These are phyloP conservation scores for Hydractinia echinata DNA, from an alignment of 30 jellyfish, hydroid and myxozoan species.

Conservation along the genomic window DNA sequence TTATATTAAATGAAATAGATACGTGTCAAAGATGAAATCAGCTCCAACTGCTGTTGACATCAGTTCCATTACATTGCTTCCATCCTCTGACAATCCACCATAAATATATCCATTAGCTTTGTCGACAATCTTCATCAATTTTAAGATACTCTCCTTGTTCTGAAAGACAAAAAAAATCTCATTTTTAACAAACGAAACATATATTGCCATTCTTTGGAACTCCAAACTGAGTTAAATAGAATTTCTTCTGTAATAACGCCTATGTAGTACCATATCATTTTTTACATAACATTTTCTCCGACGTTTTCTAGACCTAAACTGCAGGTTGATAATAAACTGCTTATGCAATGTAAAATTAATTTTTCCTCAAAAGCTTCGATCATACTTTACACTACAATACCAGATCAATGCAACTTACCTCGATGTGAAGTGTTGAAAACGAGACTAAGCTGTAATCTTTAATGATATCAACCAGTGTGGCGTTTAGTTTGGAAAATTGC, in stretches of 20 bases:
- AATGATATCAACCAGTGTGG: slow-evolving; percentile 67
- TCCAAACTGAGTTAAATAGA: neutral
- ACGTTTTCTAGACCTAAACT: too few relatives aligned
- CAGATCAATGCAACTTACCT: slow-evolving; percentile 37
- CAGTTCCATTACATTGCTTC: slow-evolving; percentile 66
- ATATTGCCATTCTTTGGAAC: too few relatives aligned
- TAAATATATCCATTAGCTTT: slow-evolving; percentile 91
- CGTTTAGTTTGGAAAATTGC: slow-evolving; percentile 60
- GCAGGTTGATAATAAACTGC: too few relatives aligned
- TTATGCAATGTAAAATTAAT: too few relatives aligned
- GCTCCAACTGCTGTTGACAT: slow-evolving; percentile 98
- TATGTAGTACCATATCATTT: too few relatives aligned
- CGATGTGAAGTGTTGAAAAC: slow-evolving; percentile 68
- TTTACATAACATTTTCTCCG: too few relatives aligned
- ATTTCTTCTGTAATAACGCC: too few relatives aligned
- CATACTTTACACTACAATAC: too few relatives aligned
- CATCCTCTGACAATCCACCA: slow-evolving; percentile 52
- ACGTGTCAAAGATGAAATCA: slow-evolving; percentile 65
- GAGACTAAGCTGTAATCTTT: slow-evolving; percentile 94
- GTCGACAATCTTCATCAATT: slow-evolving; percentile 57
- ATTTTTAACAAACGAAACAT: too few relatives aligned
- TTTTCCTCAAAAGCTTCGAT: too few relatives aligned
- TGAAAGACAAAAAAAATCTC: neutral
- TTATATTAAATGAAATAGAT: slow-evolving; percentile 45
- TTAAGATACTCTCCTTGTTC: slow-evolving; percentile 81